phyloP scores from a whole-genome alignment of 2,888 invertebrate species.

The Stegophylla sp. region DNA sequence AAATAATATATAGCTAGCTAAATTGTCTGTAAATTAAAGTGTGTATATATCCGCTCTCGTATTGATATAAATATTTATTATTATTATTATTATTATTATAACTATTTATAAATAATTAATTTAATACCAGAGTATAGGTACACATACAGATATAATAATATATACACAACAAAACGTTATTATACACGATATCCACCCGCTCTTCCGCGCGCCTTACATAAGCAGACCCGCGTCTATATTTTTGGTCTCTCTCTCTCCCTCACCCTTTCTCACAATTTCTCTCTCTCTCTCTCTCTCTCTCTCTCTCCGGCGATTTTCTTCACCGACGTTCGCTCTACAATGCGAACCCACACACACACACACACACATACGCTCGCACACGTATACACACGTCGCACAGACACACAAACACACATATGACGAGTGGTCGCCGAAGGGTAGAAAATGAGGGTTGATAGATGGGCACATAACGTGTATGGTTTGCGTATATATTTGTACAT shows the following conservation, averaged over 20 bases:
- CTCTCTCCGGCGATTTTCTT: slow-evolving; percentile 45
- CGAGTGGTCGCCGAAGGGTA: slow-evolving; percentile 59
- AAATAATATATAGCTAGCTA: background rate
- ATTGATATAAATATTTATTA: background rate
- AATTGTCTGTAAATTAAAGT: background rate
- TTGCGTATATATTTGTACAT: background rate
- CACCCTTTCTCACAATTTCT: slow-evolving; percentile 9
- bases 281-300: slow-evolving; percentile 6
- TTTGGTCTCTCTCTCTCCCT: slow-evolving; percentile 10
- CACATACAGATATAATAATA: background rate
- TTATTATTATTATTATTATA: no score
- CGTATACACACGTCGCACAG: background rate
- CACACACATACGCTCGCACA: slow-evolving; percentile 2
- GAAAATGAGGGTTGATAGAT: slow-evolving; percentile 59
- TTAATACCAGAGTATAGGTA: slow-evolving; percentile 5
- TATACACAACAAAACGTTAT: no score
- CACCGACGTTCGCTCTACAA: slow-evolving; percentile 35
- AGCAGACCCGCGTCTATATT: slow-evolving; percentile 16
- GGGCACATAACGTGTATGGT: slow-evolving; percentile 46
- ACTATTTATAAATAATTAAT: slow-evolving; percentile 12
- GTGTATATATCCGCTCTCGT: background rate
- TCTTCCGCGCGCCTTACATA: background rate
- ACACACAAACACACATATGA: slow-evolving; percentile 42
- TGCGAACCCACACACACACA: background rate
- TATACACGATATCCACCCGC: no score